These are phyloP conservation scores for Platyrinchus mystaceus DNA, from an alignment of 2,797 vertebrate species.

Conservation along the genomic window DNA sequence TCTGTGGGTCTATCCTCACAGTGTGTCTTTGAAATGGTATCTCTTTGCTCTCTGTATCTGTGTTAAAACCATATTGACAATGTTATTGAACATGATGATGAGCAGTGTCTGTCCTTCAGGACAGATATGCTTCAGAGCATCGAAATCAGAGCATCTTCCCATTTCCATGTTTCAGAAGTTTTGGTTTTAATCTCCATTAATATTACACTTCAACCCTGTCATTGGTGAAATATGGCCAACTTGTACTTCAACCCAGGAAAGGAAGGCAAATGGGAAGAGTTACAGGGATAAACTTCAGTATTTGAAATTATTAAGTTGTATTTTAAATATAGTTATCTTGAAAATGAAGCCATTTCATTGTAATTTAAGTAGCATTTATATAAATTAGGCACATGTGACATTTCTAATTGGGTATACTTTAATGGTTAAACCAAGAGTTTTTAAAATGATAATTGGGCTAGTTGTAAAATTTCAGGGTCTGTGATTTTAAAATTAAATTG, in stretches of 20 bases:
- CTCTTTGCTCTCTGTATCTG: not conserved
- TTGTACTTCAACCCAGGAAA: not conserved
- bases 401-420: constrained; percentile 42
- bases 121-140: not conserved
- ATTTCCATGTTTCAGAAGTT: not conserved
- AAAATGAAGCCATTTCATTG: constrained; percentile 1
- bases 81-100: not conserved
- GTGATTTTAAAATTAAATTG: constrained; percentile 56
- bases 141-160: not conserved
- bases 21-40: not conserved
- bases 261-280: not conserved
- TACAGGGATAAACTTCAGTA: not conserved
- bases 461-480: constrained; percentile 61
- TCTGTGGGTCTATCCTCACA: not conserved
- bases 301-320: not conserved
- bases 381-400: constrained; percentile 19
- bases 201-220: not conserved
- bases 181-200: not conserved
- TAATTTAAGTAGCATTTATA: constrained; percentile 37
- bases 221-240: not conserved
- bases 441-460: constrained; percentile 42
- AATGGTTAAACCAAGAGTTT: constrained; percentile 46
- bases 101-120: not conserved
- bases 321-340: not conserved
- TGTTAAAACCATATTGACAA: not conserved